Evolutionary conservation across 2,888 invertebrate species (phyloP).

Genomic region (Cryptus armator): DNA sequence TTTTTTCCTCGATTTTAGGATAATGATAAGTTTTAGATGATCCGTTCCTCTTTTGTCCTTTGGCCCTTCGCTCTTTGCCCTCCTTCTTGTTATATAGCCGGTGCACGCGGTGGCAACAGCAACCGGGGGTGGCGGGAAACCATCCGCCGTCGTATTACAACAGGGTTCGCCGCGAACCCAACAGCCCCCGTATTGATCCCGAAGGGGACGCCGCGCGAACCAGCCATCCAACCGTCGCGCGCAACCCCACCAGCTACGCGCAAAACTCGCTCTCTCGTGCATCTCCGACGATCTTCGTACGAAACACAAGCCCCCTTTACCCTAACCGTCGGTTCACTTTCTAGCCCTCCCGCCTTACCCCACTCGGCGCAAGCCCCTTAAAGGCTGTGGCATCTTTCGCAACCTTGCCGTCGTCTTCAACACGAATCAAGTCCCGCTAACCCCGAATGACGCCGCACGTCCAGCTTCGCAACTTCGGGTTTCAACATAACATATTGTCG

Average conservation of each 20-base stretch:
- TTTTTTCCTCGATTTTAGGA: neutral
- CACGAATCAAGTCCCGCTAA: slow-evolving; percentile 15
- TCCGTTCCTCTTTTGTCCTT: slow-evolving; percentile 59
- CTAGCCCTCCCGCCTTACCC: slow-evolving; percentile 1
- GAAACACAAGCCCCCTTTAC: slow-evolving; percentile 76
- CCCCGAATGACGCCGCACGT: slow-evolving; percentile 40
- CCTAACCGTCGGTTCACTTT: slow-evolving; percentile 14
- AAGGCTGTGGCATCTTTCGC: slow-evolving; percentile 78
- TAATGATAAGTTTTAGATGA: slow-evolving; percentile 58
- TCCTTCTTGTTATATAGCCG: slow-evolving; percentile 70
- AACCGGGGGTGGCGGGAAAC: slow-evolving; percentile 65
- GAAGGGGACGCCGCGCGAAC: slow-evolving; percentile 74
- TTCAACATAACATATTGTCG: slow-evolving; percentile 7
- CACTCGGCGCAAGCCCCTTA: slow-evolving; percentile 63
- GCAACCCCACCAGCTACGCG: slow-evolving; percentile 73
- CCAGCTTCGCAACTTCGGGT: slow-evolving; percentile 43
- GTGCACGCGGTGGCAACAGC: slow-evolving; percentile 73
- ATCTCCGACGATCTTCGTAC: slow-evolving; percentile 83
- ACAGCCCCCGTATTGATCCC: slow-evolving; percentile 82
- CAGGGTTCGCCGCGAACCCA: slow-evolving; percentile 71
- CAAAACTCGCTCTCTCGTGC: slow-evolving; percentile 74
- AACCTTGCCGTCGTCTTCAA: slow-evolving; percentile 59
- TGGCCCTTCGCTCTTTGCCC: slow-evolving; percentile 55
- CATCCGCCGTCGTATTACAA: slow-evolving; percentile 79
- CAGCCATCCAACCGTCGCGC: slow-evolving; percentile 73